A percentile compares a stretch with the other conserved stretches of the same genome.
phyloP scores from a whole-genome alignment of 2,113 vertebrate genomes.

The Cottus gobio region DNA sequence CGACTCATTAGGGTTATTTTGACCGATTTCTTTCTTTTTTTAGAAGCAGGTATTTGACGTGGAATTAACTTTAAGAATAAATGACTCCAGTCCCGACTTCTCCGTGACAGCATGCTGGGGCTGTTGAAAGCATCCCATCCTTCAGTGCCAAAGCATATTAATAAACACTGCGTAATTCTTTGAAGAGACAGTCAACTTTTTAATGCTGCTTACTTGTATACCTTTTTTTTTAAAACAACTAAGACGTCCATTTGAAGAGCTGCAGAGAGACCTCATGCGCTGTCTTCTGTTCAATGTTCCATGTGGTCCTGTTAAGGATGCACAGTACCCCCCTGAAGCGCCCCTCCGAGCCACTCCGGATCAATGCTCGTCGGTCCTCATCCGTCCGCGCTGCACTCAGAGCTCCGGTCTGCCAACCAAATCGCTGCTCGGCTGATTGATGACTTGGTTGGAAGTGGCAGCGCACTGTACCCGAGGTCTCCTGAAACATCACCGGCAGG shows the following conservation, averaged over 20 bases:
- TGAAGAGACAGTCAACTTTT: constrained; percentile 7
- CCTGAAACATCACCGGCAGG: constrained; percentile 66
- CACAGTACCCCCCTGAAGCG: constrained; percentile 43
- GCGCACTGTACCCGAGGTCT: constrained; percentile 57
- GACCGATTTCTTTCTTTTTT: background rate
- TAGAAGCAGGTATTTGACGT: background rate
- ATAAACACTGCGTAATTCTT: constrained; percentile 12
- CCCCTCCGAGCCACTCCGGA: constrained; percentile 62
- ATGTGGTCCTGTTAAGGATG: constrained; percentile 61
- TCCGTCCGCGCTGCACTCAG: constrained; percentile 66
- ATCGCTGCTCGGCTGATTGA: constrained; percentile 67
- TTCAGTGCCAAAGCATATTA: constrained; percentile 13
- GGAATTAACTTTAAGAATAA: background rate
- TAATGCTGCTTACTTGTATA: background rate
- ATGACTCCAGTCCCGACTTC: background rate
- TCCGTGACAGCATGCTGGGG: background rate
- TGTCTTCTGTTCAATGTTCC: constrained; percentile 28
- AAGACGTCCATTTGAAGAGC: constrained; percentile 14
- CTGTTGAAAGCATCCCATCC: background rate
- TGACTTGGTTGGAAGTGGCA: constrained; percentile 64
- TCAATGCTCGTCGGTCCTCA: constrained; percentile 65
- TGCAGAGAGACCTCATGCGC: constrained; percentile 13
- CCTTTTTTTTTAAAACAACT: constrained; percentile 2
- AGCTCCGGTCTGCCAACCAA: constrained; percentile 63
- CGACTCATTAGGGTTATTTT: background rate